phyloP scores from a whole-genome alignment of 2,888 invertebrate species.

The Emmelina monodactyla region DNA sequence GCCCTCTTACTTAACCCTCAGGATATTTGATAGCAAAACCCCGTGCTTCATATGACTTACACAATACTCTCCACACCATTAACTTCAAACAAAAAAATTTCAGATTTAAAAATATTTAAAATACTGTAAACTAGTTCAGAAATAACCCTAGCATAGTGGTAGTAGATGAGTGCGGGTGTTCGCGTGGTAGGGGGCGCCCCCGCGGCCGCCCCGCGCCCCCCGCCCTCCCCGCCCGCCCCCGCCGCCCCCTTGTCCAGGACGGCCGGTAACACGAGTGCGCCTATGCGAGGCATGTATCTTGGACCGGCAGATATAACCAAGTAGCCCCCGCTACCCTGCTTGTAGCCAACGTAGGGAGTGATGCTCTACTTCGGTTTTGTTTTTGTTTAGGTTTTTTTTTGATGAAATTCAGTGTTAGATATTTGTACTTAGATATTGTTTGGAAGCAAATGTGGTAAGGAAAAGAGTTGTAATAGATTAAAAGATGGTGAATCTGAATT shows the following conservation, averaged over 20 bases:
- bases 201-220: slow-evolving; percentile 21
- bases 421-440: too few species aligned
- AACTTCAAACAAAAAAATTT: slow-evolving; percentile 25
- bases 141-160: slow-evolving; percentile 61
- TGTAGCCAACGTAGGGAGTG: slow-evolving; percentile 24
- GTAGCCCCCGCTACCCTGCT: slow-evolving; percentile 62
- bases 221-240: slow-evolving; percentile 14
- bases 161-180: slow-evolving; percentile 59
- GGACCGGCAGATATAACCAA: slow-evolving; percentile 66
- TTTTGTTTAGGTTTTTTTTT: slow-evolving; percentile 1
- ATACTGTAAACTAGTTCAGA: slow-evolving; percentile 30
- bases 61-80: too few species aligned
- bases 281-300: slow-evolving; percentile 67
- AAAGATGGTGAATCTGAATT: too few species aligned
- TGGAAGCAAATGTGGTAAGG: too few species aligned
- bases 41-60: too few species aligned
- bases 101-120: slow-evolving; percentile 48
- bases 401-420: too few species aligned
- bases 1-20: too few species aligned
- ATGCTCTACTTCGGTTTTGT: slow-evolving; percentile 35
- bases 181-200: slow-evolving; percentile 24
- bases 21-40: too few species aligned
- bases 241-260: slow-evolving; percentile 31
- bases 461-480: too few species aligned
- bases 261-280: slow-evolving; percentile 66